Evolutionary conservation across 1,140 invertebrate genomes (phyloP), one percentile per base, ranked within the genome.

Genomic region (Lordiphosa stackelbergi): DNA sequence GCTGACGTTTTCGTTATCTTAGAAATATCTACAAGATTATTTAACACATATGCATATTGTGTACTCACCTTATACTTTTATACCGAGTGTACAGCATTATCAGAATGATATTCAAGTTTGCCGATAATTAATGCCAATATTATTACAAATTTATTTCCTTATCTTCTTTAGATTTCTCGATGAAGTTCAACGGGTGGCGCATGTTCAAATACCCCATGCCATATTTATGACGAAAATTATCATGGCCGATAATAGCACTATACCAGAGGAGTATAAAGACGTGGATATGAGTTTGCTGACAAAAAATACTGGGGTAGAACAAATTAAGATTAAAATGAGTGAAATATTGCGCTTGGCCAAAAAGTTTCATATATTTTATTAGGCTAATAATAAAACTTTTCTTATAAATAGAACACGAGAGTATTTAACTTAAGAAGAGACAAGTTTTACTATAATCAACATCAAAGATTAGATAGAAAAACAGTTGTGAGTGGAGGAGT

Each of bases 201-300:
- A 69, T 43, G 8, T 86, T 1, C 68, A 87, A 54, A 40, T 87
- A 2, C 64, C 65, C 6, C 85, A 87, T 54, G 74, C 83, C 16
- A 48, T 86, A 2, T 75, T 83, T 52, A 87, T 87, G 85, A 75
- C 64, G 8, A 87, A 85, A 57, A 65, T 87, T 0, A 42, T 87
- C 1, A 42, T 83, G 54, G 69, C 75, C 5, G 81, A 86, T 12
- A 79, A 66, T 41, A 69, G 53, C 19, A 75, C 66, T 1, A 24
- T 87, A 7, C 85, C 85, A 5, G 61, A 60, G n/a, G 77, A 87
- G 8, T 86, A 66, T 42, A 85, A 85, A 9, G 85, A 87, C 36
- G 36, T 87, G 7, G 62, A 85, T 38, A 46, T 86, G 0, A 42
- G 53, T 0, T 45, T 84, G 6, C 1, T 87, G 12, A 41, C 62